phyloP scores from a whole-genome alignment of 2,888 invertebrate genomes.

The Amblyjoppa proteus region DNA sequence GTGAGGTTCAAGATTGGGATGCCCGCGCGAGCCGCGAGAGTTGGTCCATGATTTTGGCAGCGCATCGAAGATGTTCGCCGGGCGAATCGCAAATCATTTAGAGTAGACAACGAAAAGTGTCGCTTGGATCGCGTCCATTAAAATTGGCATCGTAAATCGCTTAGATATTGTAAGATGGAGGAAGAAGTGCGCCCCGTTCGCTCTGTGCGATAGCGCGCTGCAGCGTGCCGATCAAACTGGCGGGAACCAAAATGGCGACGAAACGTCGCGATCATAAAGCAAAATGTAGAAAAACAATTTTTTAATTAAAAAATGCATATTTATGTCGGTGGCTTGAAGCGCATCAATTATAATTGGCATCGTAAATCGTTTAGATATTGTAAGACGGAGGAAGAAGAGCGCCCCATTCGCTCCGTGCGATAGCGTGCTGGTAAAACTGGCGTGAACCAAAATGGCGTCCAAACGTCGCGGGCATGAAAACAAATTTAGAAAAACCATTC shows the following conservation, averaged over 20 bases:
- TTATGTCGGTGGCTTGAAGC: conserved; percentile 25
- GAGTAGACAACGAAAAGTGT: conserved; percentile 52
- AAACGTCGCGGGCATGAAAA: too few species aligned
- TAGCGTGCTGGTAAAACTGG: too few species aligned
- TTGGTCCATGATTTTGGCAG: conserved; percentile 68
- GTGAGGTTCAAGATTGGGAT: conserved; percentile 74
- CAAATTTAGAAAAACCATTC: too few species aligned
- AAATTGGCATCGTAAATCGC: conserved; percentile 32
- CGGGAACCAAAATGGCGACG: too few species aligned
- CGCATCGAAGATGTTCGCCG: conserved; percentile 37
- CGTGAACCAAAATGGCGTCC: too few species aligned
- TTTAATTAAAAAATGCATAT: too few species aligned
- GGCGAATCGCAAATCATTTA: conserved; percentile 66
- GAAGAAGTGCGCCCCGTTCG: not conserved
- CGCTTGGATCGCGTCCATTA: conserved; percentile 56
- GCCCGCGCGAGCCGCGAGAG: conserved; percentile 39
- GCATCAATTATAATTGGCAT: conserved; percentile 43
- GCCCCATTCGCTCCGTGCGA: not conserved
- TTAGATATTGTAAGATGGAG: conserved; percentile 20
- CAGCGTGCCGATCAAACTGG: too few species aligned
- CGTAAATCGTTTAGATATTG: conserved; percentile 36
- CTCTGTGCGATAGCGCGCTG: too few species aligned
- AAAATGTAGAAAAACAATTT: too few species aligned
- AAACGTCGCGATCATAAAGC: too few species aligned
- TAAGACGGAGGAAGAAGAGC: not conserved